Evolutionary conservation across 2,113 vertebrate genomes (phyloP).

Genomic region (Aramus guarauna): DNA sequence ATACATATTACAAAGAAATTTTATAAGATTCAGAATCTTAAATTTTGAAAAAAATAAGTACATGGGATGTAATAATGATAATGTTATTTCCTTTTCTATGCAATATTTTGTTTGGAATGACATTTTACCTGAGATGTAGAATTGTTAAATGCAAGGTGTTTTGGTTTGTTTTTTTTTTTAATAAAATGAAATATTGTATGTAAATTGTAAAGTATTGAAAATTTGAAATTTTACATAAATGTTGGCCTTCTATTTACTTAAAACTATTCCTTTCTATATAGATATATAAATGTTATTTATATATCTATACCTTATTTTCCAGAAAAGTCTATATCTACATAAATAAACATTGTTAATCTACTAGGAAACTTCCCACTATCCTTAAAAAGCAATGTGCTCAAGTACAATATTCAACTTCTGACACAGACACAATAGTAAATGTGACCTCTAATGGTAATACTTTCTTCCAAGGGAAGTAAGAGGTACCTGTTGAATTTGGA

Average conservation of each 20-base stretch:
- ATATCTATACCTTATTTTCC: constrained; percentile 11
- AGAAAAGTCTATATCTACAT: constrained; percentile 23
- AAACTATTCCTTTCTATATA: not conserved
- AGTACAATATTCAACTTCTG: constrained; percentile 50
- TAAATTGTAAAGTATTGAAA: not conserved
- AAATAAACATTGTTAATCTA: not conserved
- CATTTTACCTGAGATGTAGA: constrained; percentile 56
- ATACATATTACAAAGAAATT: constrained; percentile 34
- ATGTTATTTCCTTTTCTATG: not conserved
- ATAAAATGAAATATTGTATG: not conserved
- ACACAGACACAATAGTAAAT: constrained; percentile 34
- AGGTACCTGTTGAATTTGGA: constrained; percentile 40
- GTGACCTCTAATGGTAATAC: not conserved
- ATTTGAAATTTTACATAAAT: constrained; percentile 6
- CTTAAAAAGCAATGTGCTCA: constrained; percentile 56
- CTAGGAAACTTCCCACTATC: constrained; percentile 2
- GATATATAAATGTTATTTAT: constrained; percentile 32
- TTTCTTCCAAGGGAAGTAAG: constrained; percentile 47
- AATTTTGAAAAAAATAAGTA: not conserved
- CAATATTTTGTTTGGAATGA: not conserved
- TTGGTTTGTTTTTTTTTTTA: not conserved
- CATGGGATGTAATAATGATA: not conserved
- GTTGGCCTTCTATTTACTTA: not conserved
- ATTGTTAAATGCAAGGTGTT: not conserved
- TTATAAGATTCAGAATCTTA: not conserved